Conservation (phyloP, 2,888 invertebrate genomes). For the Lottia gigantea region DNA sequence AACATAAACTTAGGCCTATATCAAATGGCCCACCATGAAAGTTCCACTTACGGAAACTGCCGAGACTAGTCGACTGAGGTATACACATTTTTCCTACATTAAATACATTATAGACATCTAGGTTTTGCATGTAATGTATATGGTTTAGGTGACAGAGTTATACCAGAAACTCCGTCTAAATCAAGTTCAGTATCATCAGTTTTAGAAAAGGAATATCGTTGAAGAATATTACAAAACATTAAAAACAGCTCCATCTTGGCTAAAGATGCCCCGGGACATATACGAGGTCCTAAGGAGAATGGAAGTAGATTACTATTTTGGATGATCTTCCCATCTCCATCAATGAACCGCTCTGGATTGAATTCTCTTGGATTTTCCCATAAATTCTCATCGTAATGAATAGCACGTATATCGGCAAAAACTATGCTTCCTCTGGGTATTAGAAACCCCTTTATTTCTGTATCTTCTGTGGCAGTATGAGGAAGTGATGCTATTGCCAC, state of each 20-base stretch:
- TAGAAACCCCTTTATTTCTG: conserved; percentile 9
- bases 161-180: conserved; percentile 18
- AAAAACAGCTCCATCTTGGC: conserved; percentile 40
- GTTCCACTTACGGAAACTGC: too few species aligned
- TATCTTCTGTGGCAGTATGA: conserved; percentile 4
- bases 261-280: conserved; percentile 44
- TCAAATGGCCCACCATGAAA: too few species aligned
- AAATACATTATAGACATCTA: too few species aligned
- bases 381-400: not conserved
- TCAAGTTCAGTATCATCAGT: not conserved
- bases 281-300: conserved; percentile 38
- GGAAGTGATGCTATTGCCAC: not conserved
- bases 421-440: conserved; percentile 12
- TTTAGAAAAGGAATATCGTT: conserved; percentile 25
- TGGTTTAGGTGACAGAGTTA: conserved; percentile 17
- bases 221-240: conserved; percentile 36
- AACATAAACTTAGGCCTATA: too few species aligned
- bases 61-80: too few species aligned
- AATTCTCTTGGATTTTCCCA: conserved; percentile 17
- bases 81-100: too few species aligned
- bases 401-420: conserved; percentile 1
- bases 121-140: not conserved
- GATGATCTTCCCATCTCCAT: not conserved
- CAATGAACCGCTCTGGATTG: conserved; percentile 17
- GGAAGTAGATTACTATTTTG: conserved; percentile 28